These are phyloP conservation scores for Gorsachius goisagi DNA, from an alignment of 2,113 vertebrate genomes.

Conservation along the genomic window DNA sequence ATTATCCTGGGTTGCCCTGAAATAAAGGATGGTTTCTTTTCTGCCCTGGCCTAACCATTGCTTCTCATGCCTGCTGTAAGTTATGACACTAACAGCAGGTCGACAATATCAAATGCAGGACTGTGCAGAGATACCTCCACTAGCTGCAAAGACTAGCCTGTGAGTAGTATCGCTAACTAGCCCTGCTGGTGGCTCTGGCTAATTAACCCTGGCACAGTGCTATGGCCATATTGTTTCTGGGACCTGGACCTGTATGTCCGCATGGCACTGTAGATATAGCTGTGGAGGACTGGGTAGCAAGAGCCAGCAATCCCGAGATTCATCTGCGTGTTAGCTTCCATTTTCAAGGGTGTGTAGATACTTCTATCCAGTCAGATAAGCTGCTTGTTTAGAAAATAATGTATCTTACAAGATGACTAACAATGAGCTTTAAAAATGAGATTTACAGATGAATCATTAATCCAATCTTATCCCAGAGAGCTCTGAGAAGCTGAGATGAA, in stretches of 20 bases:
- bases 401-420: background rate
- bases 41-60: background rate
- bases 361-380: background rate
- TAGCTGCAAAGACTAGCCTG: background rate
- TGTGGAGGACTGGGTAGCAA: background rate
- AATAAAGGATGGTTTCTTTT: background rate
- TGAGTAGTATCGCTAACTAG: background rate
- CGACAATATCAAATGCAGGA: background rate
- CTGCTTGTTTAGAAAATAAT: background rate
- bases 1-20: background rate
- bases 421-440: background rate
- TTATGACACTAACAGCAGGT: background rate
- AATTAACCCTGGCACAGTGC: background rate
- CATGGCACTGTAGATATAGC: accelerated
- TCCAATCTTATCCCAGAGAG: background rate
- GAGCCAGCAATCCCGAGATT: background rate
- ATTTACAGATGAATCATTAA: background rate
- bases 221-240: background rate
- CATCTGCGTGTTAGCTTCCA: accelerated
- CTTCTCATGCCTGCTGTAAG: background rate
- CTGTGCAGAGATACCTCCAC: accelerated
- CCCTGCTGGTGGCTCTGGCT: background rate
- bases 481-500: slow-evolving; percentile 7
- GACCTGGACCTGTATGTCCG: background rate
- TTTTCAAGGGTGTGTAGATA: background rate